phyloP scores from a whole-genome alignment of 2,113 vertebrate genomes.

The Tilapia sparmanii region DNA sequence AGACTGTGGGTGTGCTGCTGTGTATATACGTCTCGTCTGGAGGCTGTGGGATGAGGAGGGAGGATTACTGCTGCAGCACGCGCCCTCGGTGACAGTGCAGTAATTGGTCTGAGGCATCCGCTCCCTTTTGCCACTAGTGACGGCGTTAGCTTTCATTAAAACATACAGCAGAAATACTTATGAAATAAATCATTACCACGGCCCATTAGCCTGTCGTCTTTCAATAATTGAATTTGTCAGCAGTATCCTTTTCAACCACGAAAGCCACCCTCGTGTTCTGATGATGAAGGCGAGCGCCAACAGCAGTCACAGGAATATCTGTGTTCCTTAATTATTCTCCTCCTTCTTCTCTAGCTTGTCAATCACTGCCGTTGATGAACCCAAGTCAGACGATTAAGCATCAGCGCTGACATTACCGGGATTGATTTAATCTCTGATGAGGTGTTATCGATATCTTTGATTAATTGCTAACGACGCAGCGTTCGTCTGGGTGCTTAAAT shows the following conservation, averaged over 20 bases:
- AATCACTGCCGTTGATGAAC: conserved; percentile 38
- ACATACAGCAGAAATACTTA: conserved; percentile 92
- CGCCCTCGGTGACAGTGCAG: conserved; percentile 46
- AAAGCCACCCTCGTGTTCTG: conserved; percentile 79
- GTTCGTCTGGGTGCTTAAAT: conserved; percentile 5
- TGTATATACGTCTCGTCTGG: not conserved
- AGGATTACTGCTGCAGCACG: conserved; percentile 23
- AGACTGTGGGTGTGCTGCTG: not conserved
- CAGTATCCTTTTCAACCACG: conserved; percentile 86
- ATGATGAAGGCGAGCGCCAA: conserved; percentile 86
- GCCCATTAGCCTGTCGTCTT: conserved; percentile 92
- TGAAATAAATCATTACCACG: conserved; percentile 94
- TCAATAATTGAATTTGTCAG: conserved; percentile 98
- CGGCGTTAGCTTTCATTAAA: conserved; percentile 80
- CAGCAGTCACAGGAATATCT: conserved; percentile 54
- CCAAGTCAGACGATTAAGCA: conserved; percentile 15
- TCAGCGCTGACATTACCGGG: not conserved
- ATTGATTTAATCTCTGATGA: conserved; percentile 30
- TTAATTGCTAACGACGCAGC: not conserved
- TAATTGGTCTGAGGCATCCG: conserved; percentile 77
- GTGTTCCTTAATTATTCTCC: not conserved
- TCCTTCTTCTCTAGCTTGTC: conserved; percentile 24
- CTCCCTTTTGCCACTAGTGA: conserved; percentile 75
- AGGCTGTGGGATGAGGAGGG: not conserved
- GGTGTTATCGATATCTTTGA: conserved; percentile 46